Base-by-base conservation (phyloP, 2,888 invertebrate genomes). In the Trichacis sp. region DNA sequence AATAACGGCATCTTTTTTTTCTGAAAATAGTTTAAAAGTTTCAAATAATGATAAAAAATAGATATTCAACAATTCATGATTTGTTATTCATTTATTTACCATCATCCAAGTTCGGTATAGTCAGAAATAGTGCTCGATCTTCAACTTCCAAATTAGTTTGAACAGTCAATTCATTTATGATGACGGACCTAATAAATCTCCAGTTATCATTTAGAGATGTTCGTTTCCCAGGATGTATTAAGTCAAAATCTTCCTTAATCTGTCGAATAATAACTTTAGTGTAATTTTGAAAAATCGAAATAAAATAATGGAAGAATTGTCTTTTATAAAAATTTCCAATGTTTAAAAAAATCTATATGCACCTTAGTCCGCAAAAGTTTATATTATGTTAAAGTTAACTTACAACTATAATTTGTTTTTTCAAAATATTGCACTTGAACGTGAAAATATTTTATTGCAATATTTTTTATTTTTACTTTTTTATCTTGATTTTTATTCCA, bases 221-320 rank as follows among this genome's bases (percentile, higher is more conserved):
- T 46, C 56, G 47, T 38, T 57, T 62, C 42, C 52, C 53, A 12
- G 62, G 52, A 33, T 46, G 48, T 1, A 57, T 46, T 48, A 42
- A 42, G 30, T 62, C 62, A 52, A 62, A 62, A 38, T 62, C 62
- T 14, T 52, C 50, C 20, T 56, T 20, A 5, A 62, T 48, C 51
- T 62, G 40, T 12, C 48, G 54, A 42, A 42, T 15, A 42, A 42
- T 14, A 14, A 42, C 15, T 42, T 42, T 5, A 38, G 11, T n/a
- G n/a, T n/a, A 38, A 6, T 14, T 12, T 14, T 38, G 38, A 38
- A 24, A 24, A 24, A 24, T 5, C 3, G 24, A 24, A 24, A 8
- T 8, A 8, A 24, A 24, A 24, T 24, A 5, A 24, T 8, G 8
- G 24, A 5, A 5, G 3, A 5, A 5, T 24, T 24, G 3, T 3